Conservation (phyloP, 2,888 invertebrate genomes). For the Drosophila robusta region DNA sequence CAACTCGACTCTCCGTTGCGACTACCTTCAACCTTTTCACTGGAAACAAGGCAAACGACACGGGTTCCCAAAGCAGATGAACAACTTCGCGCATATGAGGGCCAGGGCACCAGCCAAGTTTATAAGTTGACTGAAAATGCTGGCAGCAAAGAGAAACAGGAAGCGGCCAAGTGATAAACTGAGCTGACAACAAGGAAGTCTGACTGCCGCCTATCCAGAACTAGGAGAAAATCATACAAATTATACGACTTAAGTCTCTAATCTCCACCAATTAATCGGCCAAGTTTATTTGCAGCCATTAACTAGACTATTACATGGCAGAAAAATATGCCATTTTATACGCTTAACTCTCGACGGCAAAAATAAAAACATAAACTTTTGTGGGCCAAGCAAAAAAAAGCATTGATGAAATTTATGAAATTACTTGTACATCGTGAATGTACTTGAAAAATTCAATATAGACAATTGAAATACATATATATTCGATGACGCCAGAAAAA, state of each 20-base stretch:
- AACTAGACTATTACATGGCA: constrained; percentile 49
- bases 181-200: constrained; percentile 23
- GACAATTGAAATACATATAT: constrained; percentile 29
- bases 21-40: constrained; percentile 76
- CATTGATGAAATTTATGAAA: constrained; percentile 37
- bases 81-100: constrained; percentile 20
- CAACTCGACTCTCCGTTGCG: constrained; percentile 30
- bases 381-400: constrained; percentile 24
- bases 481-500: constrained; percentile 14
- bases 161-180: constrained; percentile 14
- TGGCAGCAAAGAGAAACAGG: constrained; percentile 16
- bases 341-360: constrained; percentile 9
- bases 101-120: constrained; percentile 10
- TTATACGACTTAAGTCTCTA: constrained; percentile 35
- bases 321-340: constrained; percentile 2
- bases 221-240: constrained; percentile 32
- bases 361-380: constrained; percentile 45
- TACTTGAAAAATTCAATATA: constrained; percentile 20
- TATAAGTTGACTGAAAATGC: constrained; percentile 10
- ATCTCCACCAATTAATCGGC: constrained; percentile 76
- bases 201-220: constrained; percentile 1
- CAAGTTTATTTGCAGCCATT: constrained; percentile 47
- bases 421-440: constrained; percentile 8
- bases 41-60: constrained; percentile 21
- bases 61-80: constrained; percentile 40